Evolutionary conservation across 2,113 vertebrate species (phyloP).

Genomic region (Felis catus): F.catus_Fca126_mat1.0 CM031414.1:118036501-118037000

Average conservation of each 20-base stretch:
- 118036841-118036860: conserved; percentile 45
- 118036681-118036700: conserved; percentile 54
- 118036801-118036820: conserved; percentile 62
- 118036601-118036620: conserved; percentile 48
- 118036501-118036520: conserved; percentile 37
- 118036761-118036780: conserved; percentile 69
- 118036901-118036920: not conserved
- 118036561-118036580: not conserved
- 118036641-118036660: conserved; percentile 57
- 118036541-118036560: not conserved
- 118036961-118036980: too few relatives aligned
- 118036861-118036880: not conserved
- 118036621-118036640: conserved; percentile 48
- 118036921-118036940: not conserved
- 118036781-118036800: conserved; percentile 70
- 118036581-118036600: conserved; percentile 53
- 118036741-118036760: conserved; percentile 65
- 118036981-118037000: too few relatives aligned
- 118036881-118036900: not conserved
- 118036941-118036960: not conserved
- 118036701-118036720: conserved; percentile 65
- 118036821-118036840: conserved; percentile 56
- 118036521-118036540: not conserved
- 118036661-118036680: conserved; percentile 58
- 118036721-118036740: conserved; percentile 70